Evolutionary conservation across 1,140 invertebrate genomes (phyloP), one percentile per base, ranked within the genome.

Genomic region (Apolygus lucorum): DNA sequence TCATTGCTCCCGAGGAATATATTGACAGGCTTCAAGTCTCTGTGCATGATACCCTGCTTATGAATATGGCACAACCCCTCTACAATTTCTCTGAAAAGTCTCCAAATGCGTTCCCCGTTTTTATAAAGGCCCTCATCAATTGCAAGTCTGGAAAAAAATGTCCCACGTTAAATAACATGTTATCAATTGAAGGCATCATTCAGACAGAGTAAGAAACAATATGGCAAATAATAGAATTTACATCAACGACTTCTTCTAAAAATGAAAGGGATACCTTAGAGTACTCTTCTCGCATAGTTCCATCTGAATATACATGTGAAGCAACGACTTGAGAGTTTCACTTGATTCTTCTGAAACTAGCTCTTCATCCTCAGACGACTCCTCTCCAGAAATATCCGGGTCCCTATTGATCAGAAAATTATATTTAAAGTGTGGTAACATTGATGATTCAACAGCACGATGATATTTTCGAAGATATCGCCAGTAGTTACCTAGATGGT

Each of bases 1-100:
- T 98, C 95, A 72, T 91, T 87, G 8, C 87, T 91, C 77, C 98
- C 95, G 70, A 99, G 84, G 78, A 99, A 98, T 76, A 99, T 96
- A 78, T 99, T 99, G 0, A 95, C 93, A 0, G 95, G 94, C 78
- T 97, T 98, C 24, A 97, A 79, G 80, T 97, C 95, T 69, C 92
- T 81, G 77, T 98, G 96, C 73, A 98, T 98, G 82, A 98, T 96
- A 52, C 93, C 93, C 76, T 93, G 90, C 74, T 91, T 87, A 78
- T 99, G 96, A 73, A 99, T 96, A 78, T 99, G 92, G 0, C 87
- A 86, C 4, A 99, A 78, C 21, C 90, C 91, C 81, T 95, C 93
- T 69, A 95, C 85, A 63, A 97, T 93, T 82, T 96, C 95, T 62
- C 95, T 82, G 77, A 99, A 97, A 11, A 98, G 79, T 29, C 95